Conservation (phyloP, 2,888 invertebrate species). For the Resseliella maxima region DNA sequence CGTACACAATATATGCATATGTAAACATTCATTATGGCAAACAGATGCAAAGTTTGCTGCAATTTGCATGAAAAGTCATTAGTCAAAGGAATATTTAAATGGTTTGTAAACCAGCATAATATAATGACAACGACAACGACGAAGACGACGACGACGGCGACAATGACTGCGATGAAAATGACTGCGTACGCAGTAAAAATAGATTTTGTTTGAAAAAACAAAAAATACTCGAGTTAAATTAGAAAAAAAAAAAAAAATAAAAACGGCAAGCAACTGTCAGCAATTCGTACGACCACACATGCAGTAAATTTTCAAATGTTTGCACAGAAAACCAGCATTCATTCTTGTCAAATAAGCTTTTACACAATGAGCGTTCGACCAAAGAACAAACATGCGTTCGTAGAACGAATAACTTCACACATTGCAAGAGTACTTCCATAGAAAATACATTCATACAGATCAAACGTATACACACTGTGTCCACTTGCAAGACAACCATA, state of each 20-base stretch:
- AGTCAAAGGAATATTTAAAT: neutral
- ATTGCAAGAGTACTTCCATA: too few species aligned
- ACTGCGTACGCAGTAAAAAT: neutral
- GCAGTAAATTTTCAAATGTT: too few species aligned
- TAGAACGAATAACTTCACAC: too few species aligned
- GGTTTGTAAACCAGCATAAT: neutral
- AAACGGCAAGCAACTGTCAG: too few species aligned
- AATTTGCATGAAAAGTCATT: slow-evolving; percentile 16
- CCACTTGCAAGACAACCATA: too few species aligned
- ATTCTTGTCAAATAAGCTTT: too few species aligned
- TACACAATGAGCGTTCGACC: too few species aligned
- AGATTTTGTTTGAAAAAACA: neutral
- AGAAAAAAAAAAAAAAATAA: neutral
- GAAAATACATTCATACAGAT: too few species aligned
- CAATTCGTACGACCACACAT: too few species aligned
- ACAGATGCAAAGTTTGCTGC: neutral
- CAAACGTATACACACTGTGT: too few species aligned
- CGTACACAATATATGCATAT: neutral
- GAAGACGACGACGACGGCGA: neutral
- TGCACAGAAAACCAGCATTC: too few species aligned
- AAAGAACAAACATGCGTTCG: too few species aligned
- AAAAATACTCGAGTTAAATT: neutral
- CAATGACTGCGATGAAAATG: neutral
- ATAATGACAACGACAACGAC: neutral
- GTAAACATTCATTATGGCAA: slow-evolving; percentile 18